Evolutionary conservation across 2,113 vertebrate genomes (phyloP), one percentile per base, ranked within the genome.

Genomic region (Seriola dumerili): DNA sequence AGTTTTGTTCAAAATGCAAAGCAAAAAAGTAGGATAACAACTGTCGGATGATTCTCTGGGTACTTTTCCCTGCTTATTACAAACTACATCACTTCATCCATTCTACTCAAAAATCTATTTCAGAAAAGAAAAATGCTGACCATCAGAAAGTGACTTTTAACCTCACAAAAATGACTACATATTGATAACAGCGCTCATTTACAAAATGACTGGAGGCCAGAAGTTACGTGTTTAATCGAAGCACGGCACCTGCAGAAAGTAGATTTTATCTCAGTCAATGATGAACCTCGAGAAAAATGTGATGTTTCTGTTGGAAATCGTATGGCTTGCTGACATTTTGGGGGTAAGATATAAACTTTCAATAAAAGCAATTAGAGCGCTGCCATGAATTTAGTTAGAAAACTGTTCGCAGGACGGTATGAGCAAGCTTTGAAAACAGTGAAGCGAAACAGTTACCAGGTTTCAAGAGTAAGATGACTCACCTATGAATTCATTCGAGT

Each of bases 1-100:
- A 70, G 68, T 36, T 23, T 4, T 44, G 59, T 90, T 81, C 73
- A 34, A 86, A 83, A 82, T 79, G 52, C 76, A 80, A 67, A 44
- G 44, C 6, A 59, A 78, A 83, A 85, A 38, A 7, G 46, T 73
- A 76, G 80, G 66, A 59, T 75, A 66, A 29, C 76, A 57, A 80
- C 65, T 84, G 66, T 57, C 78, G 69, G 25, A 52, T 17, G 59
- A 87, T 59, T 80, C 59, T 81, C 73, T 74, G 34, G 61, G n/a
- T 81, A 13, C 4, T 7, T 50, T 66, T 48, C 14, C 23, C 25
- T 79, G 59, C 50, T 40, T 48, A 6, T 57, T 67, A 77, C 61
- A 69, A 46, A 17, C 34, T 50, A 38, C 46, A 62, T 69, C 40
- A 76, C 44, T 48, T 29, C 63, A 58, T 48, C 36, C 16, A 25